A percentile compares a stretch with the other conserved stretches of the same genome.
These are phyloP conservation scores for Phenganax marumi DNA, from an alignment of 92 coral and sea anemone genomes.

Conservation along the genomic window DNA sequence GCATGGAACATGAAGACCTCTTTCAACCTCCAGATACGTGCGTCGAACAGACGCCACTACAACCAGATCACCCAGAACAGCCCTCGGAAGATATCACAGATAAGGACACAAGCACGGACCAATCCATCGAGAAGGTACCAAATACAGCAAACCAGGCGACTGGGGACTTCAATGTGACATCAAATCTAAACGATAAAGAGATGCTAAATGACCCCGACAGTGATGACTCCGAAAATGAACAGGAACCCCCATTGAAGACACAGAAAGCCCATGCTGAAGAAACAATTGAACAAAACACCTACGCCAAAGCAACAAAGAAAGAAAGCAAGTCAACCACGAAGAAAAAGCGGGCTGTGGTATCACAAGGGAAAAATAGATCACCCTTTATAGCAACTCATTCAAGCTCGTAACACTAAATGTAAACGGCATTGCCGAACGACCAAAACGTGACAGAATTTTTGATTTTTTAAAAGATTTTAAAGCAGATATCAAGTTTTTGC, in stretches of 20 bases:
- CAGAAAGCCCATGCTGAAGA: not conserved
- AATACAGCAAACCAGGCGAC: too few species aligned
- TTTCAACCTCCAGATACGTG: too few species aligned
- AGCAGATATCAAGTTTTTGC: slow-evolving; percentile 18
- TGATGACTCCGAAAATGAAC: not conserved
- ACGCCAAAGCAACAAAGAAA: not conserved
- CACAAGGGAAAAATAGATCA: not conserved
- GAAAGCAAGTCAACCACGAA: not conserved
- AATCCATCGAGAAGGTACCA: too few species aligned
- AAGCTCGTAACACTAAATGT: slow-evolving; percentile 9
- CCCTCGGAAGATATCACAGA: too few species aligned
- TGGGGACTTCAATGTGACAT: not conserved
- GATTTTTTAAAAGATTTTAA: not conserved
- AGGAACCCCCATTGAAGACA: not conserved
- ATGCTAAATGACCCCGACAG: not conserved
- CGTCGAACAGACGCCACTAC: too few species aligned
- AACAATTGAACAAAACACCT: not conserved
- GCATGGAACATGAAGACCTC: too few species aligned
- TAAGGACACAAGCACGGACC: too few species aligned
- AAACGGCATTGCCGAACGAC: slow-evolving; percentile 2
- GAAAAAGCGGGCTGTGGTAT: not conserved
- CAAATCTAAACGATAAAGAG: not conserved
- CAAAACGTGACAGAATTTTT: not conserved
- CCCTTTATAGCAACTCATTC: not conserved
- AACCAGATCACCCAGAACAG: too few species aligned